phyloP scores from a whole-genome alignment of 2,113 vertebrate species.

The Leucoraja erinaceus region DNA sequence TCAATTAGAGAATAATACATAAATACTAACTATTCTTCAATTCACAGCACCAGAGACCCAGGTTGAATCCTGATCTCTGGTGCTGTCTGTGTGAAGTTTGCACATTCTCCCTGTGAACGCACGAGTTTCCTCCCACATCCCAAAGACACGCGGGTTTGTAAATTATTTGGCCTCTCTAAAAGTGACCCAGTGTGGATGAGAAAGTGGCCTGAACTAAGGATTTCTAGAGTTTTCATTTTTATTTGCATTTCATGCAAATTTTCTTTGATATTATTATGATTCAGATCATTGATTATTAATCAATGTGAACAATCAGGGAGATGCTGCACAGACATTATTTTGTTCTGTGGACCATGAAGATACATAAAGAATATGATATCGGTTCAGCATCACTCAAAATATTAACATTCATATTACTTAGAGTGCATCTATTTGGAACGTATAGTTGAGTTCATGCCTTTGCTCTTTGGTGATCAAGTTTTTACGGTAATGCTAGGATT shows the following conservation, averaged over 20 bases:
- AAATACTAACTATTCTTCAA: neutral
- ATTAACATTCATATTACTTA: neutral
- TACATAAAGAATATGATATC: neutral
- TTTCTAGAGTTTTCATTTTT: too few species aligned
- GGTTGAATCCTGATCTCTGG: too few species aligned
- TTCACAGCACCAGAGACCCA: too few species aligned
- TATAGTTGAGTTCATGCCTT: neutral
- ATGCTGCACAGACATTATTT: neutral
- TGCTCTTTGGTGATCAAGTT: neutral
- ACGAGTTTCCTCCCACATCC: too few species aligned
- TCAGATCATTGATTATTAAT: neutral
- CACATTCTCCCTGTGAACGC: too few species aligned
- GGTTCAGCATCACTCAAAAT: neutral
- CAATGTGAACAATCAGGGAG: neutral
- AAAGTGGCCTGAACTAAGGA: too few species aligned
- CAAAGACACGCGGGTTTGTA: too few species aligned
- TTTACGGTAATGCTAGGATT: neutral
- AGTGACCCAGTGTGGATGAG: too few species aligned
- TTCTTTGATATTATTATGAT: neutral
- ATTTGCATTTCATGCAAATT: neutral
- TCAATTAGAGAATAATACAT: too few species aligned
- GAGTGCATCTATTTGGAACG: neutral
- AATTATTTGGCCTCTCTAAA: too few species aligned
- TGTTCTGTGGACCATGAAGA: neutral
- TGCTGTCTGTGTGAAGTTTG: too few species aligned